These are phyloP conservation scores for Myopa tessellatipennis DNA, from an alignment of 2,888 invertebrate species.

Conservation along the genomic window DNA sequence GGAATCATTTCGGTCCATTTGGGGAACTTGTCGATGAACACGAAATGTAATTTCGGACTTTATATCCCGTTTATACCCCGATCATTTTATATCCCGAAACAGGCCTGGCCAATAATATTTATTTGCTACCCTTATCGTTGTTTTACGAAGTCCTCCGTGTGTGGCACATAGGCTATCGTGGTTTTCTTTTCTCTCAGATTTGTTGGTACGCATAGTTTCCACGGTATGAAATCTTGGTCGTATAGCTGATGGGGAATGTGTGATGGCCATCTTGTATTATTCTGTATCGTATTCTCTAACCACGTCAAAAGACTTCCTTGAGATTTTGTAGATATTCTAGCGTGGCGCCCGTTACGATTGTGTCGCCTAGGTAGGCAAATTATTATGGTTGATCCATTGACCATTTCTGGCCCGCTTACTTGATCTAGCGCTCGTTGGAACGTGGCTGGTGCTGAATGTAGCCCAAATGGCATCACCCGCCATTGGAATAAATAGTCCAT, in stretches of 20 bases:
- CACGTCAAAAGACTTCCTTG: not conserved
- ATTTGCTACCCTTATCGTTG: not conserved
- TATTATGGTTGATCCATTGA: too few species aligned
- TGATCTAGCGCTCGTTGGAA: too few species aligned
- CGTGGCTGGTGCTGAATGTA: too few species aligned
- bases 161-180: not conserved
- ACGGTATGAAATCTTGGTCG: not conserved
- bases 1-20: not conserved
- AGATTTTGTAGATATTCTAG: not conserved
- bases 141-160: not conserved
- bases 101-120: constrained; percentile 3
- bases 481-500: too few species aligned
- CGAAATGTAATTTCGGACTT: not conserved
- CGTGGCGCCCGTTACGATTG: too few species aligned
- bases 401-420: too few species aligned
- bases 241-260: not conserved
- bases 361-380: too few species aligned
- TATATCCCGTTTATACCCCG: too few species aligned
- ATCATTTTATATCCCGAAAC: not conserved
- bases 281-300: not conserved
- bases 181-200: not conserved
- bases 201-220: not conserved
- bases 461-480: too few species aligned
- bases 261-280: not conserved
- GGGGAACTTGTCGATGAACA: not conserved